These are phyloP conservation scores for Sesamia nonagrioides DNA, from an alignment of 1,140 invertebrate species.

Conservation along the genomic window DNA sequence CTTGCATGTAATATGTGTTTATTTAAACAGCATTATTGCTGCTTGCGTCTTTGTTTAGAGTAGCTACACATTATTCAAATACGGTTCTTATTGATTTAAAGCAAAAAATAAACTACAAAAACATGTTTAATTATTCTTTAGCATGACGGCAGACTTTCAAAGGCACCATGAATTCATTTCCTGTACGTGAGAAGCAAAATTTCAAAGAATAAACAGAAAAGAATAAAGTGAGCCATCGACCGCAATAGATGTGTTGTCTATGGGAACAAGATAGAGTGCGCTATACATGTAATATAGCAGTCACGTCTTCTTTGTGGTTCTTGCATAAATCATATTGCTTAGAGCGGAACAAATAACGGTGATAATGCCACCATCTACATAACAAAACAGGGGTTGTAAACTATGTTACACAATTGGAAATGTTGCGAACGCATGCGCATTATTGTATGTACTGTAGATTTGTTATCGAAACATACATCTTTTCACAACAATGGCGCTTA, in stretches of 20 bases:
- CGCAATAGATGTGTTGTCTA: too few species aligned
- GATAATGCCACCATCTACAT: constrained; percentile 67
- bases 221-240: constrained; percentile 25
- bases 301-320: constrained; percentile 51
- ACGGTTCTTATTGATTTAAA: background rate
- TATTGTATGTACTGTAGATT: constrained; percentile 8
- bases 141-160: constrained; percentile 9
- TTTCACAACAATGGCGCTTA: constrained; percentile 40
- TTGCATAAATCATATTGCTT: constrained; percentile 64
- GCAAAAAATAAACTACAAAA: constrained; percentile 1
- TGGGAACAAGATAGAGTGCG: constrained; percentile 13
- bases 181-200: constrained; percentile 34
- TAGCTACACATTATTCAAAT: background rate
- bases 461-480: background rate
- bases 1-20: background rate
- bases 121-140: constrained; percentile 10
- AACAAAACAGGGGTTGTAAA: constrained; percentile 62
- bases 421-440: constrained; percentile 42
- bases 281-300: constrained; percentile 27
- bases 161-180: constrained; percentile 16
- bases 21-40: background rate
- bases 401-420: constrained; percentile 50
- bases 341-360: constrained; percentile 59
- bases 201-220: constrained; percentile 15
- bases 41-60: background rate